phyloP scores from a whole-genome alignment of 1,140 invertebrate genomes.

The Papilio xuthus region DNA sequence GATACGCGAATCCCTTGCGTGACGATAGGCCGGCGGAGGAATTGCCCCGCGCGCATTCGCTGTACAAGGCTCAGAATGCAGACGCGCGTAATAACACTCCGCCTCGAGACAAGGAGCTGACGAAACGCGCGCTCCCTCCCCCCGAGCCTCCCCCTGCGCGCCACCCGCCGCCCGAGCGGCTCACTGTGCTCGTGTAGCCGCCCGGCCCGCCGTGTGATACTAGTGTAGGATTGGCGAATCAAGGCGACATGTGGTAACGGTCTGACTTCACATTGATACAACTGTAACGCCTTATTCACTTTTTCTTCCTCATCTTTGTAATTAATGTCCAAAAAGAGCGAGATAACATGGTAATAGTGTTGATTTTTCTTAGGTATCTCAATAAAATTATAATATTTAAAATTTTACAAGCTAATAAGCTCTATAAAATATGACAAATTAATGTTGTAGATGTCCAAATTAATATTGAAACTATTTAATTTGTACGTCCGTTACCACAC shows the following conservation, averaged over 20 bases:
- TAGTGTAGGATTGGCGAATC: slow-evolving; percentile 38
- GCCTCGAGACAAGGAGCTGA: slow-evolving; percentile 90
- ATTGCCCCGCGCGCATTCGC: slow-evolving; percentile 84
- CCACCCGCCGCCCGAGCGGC: slow-evolving; percentile 73
- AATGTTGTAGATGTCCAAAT: too few relatives aligned
- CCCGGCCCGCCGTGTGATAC: slow-evolving; percentile 46
- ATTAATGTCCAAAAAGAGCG: not conserved
- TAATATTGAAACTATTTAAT: not conserved
- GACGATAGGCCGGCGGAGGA: slow-evolving; percentile 82
- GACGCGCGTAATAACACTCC: slow-evolving; percentile 91
- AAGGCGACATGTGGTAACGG: slow-evolving; percentile 25
- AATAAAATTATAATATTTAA: not conserved
- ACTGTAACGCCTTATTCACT: not conserved
- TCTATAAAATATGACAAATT: not conserved
- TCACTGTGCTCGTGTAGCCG: slow-evolving; percentile 72
- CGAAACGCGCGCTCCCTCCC: slow-evolving; percentile 85
- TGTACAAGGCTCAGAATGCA: slow-evolving; percentile 88
- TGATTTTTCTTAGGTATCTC: too few relatives aligned
- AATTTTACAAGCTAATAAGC: not conserved
- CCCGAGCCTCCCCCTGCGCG: slow-evolving; percentile 66
- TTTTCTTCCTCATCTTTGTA: not conserved
- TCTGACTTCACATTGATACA: not conserved
- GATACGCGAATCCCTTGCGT: slow-evolving; percentile 82
- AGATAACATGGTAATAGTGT: not conserved
- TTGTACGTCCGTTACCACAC: slow-evolving; percentile 15